Conservation (phyloP, 2,888 invertebrate genomes). For the Drosophila fulvimacula region DNA sequence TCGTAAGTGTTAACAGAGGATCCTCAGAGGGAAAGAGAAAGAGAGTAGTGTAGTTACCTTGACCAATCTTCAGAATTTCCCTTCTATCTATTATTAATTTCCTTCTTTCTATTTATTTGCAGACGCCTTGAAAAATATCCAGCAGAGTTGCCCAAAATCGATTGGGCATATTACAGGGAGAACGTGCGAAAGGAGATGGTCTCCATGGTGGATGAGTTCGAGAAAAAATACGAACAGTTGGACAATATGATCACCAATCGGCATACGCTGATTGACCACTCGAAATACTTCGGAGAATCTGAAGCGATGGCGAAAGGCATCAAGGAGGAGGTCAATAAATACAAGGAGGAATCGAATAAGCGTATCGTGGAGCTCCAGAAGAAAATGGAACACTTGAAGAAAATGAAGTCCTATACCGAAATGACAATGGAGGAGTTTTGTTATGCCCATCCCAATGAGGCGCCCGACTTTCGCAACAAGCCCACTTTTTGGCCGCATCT, state of each 20-base stretch:
- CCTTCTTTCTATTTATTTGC: neutral
- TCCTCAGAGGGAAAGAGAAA: neutral
- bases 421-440: conserved; percentile 94
- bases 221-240: conserved; percentile 88
- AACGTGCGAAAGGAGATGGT: conserved; percentile 88
- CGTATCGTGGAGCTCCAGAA: conserved; percentile 85
- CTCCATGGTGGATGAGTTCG: conserved; percentile 93
- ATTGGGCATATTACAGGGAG: conserved; percentile 92
- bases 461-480: conserved; percentile 88
- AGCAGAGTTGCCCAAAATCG: conserved; percentile 90
- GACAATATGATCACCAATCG: conserved; percentile 66
- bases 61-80: too few relatives aligned
- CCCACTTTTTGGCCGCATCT: conserved; percentile 95
- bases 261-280: conserved; percentile 70
- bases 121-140: conserved; percentile 85
- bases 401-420: conserved; percentile 89
- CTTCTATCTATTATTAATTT: too few relatives aligned
- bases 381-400: conserved; percentile 87
- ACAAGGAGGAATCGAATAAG: conserved; percentile 66
- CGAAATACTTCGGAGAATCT: conserved; percentile 84
- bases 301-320: conserved; percentile 88
- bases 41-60: neutral
- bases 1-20: conserved; percentile 46
- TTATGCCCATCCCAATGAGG: conserved; percentile 89
- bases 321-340: conserved; percentile 81